Percentiles rank a stretch among this genome's conserved stretches.
These are phyloP conservation scores for Piscicola geometra DNA, from an alignment of 2,888 invertebrate species.

Conservation along the genomic window DNA sequence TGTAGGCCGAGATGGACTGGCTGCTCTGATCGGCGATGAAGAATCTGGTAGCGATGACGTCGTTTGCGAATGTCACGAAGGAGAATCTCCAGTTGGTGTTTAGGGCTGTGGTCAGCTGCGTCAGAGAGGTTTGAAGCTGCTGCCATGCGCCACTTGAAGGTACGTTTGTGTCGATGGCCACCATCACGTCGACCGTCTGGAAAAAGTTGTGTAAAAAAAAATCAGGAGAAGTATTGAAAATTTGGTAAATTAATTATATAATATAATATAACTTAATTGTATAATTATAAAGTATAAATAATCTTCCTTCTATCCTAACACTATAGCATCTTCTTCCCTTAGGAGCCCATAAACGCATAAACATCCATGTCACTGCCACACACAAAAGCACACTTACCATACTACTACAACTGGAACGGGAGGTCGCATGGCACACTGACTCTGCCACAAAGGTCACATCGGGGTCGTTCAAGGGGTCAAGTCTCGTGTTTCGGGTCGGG, in stretches of 20 bases:
- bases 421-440: slow-evolving; percentile 3
- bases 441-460: not conserved
- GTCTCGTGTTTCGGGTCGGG: not conserved
- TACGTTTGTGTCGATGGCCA: slow-evolving; percentile 20
- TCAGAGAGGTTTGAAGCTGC: slow-evolving; percentile 16
- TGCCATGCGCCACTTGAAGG: slow-evolving; percentile 12
- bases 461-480: not conserved
- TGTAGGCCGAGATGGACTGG: slow-evolving; percentile 19
- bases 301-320: no score
- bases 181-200: slow-evolving; percentile 10
- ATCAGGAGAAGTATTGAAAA: no score
- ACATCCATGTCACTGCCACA: no score
- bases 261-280: no score
- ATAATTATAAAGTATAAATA: no score
- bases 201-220: no score
- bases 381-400: no score
- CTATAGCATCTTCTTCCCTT: no score
- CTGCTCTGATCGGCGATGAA: slow-evolving; percentile 2
- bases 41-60: slow-evolving; percentile 12
- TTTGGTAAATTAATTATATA: no score
- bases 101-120: not conserved
- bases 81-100: not conserved
- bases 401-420: slow-evolving; percentile 2
- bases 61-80: slow-evolving; percentile 28
- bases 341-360: no score